Conservation (phyloP, 1,140 invertebrate genomes). For the Halictus rubicundus region DNA sequence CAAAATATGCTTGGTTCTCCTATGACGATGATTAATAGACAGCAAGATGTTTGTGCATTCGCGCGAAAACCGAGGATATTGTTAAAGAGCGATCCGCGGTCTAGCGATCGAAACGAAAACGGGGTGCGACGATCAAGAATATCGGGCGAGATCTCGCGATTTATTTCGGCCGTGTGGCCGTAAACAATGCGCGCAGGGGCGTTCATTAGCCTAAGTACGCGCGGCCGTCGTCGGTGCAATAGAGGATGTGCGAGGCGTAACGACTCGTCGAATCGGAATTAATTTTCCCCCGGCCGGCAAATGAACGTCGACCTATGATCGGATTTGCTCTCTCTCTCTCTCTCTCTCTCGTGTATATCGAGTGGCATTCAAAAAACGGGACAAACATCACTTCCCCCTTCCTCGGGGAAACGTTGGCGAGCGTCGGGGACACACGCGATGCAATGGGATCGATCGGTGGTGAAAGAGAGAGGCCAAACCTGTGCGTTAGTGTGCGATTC, state of each 20-base stretch:
- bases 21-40: too few species aligned
- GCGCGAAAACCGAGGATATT: too few species aligned
- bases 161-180: background rate
- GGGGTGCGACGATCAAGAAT: too few species aligned
- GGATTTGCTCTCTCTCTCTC: too few species aligned
- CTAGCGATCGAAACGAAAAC: too few species aligned
- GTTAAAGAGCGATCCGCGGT: too few species aligned
- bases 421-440: too few species aligned
- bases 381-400: background rate
- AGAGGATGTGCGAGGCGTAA: background rate
- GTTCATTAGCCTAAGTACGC: background rate
- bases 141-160: background rate
- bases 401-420: too few species aligned
- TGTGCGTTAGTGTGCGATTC: background rate
- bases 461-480: background rate
- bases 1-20: too few species aligned
- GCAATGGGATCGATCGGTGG: background rate
- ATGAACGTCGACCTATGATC: background rate
- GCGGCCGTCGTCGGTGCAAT: background rate
- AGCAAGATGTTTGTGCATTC: too few species aligned
- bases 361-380: background rate
- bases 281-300: background rate
- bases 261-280: background rate
- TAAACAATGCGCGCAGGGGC: background rate
- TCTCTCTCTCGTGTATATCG: background rate